phyloP scores from a whole-genome alignment of 2,888 invertebrate species.

The Phania funesta region DNA sequence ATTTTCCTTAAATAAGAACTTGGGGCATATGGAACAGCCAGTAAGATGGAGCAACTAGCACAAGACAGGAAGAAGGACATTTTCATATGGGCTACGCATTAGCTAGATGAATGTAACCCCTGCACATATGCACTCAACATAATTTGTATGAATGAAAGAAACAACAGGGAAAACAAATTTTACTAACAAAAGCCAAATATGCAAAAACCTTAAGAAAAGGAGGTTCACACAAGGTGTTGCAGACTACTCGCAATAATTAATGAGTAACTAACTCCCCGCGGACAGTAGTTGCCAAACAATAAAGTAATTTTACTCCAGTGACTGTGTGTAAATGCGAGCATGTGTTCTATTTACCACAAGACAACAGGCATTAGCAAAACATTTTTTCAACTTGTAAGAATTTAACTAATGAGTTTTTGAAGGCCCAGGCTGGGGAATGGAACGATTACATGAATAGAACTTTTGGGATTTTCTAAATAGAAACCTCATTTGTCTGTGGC shows the following conservation, averaged over 20 bases:
- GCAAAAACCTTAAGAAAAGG: neutral
- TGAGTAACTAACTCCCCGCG: constrained; percentile 27
- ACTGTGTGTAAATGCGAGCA: neutral
- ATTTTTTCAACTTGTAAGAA: constrained; percentile 8
- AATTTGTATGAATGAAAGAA: constrained; percentile 24
- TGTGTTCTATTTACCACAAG: neutral
- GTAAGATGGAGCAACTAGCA: constrained; percentile 1
- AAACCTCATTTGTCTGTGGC: neutral
- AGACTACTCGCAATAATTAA: constrained; percentile 58
- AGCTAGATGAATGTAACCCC: neutral
- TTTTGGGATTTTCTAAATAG: neutral
- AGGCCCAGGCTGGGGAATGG: neutral
- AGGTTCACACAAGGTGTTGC: constrained; percentile 37
- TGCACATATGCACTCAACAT: constrained; percentile 28
- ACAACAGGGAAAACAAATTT: constrained; percentile 5
- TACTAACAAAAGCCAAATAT: neutral
- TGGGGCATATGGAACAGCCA: neutral
- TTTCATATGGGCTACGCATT: neutral
- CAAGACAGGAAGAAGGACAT: neutral
- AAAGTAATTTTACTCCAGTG: constrained; percentile 10
- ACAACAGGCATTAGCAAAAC: neutral
- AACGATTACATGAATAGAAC: neutral
- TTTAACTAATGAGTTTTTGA: constrained; percentile 11
- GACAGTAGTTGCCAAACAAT: constrained; percentile 13
- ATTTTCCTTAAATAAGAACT: constrained; percentile 24